These are phyloP conservation scores for Leucophenga maculata DNA, from an alignment of 2,888 invertebrate genomes.

Conservation along the genomic window DNA sequence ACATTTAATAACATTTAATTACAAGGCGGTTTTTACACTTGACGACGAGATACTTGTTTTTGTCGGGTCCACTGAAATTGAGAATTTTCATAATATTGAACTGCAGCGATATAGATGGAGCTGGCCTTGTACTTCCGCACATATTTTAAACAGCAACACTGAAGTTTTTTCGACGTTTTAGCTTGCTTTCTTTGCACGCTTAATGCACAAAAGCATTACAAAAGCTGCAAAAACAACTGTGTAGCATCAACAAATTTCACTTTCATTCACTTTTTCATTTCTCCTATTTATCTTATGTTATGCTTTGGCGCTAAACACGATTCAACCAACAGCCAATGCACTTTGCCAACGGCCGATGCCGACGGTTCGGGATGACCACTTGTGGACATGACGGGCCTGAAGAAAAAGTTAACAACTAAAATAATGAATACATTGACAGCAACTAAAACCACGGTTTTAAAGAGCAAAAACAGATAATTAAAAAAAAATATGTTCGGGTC, in stretches of 20 bases:
- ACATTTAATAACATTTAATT: too few relatives aligned
- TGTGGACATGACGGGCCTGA: not conserved
- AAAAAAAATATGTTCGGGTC: too few relatives aligned
- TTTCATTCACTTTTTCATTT: constrained; percentile 59
- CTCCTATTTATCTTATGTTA: constrained; percentile 3
- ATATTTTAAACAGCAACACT: constrained; percentile 32
- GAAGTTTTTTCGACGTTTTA: not conserved
- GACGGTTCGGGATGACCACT: not conserved
- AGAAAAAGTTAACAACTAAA: not conserved
- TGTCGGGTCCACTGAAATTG: too few relatives aligned
- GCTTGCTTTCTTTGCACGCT: constrained; percentile 53
- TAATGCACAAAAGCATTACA: constrained; percentile 55
- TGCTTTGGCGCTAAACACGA: constrained; percentile 49
- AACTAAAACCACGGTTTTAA: constrained; percentile 5
- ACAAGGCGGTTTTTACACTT: not conserved
- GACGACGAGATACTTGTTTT: constrained; percentile 37
- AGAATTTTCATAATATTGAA: too few relatives aligned
- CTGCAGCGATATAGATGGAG: constrained; percentile 17
- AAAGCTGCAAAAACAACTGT: constrained; percentile 24
- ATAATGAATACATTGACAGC: not conserved
- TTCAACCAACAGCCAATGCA: constrained; percentile 53
- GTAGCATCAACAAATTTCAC: constrained; percentile 56
- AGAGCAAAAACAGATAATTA: too few relatives aligned
- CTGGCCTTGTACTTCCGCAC: constrained; percentile 32
- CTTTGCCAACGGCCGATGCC: constrained; percentile 35